Base-by-base conservation (phyloP, 2,113 vertebrate genomes). In the Garra rufa region DNA sequence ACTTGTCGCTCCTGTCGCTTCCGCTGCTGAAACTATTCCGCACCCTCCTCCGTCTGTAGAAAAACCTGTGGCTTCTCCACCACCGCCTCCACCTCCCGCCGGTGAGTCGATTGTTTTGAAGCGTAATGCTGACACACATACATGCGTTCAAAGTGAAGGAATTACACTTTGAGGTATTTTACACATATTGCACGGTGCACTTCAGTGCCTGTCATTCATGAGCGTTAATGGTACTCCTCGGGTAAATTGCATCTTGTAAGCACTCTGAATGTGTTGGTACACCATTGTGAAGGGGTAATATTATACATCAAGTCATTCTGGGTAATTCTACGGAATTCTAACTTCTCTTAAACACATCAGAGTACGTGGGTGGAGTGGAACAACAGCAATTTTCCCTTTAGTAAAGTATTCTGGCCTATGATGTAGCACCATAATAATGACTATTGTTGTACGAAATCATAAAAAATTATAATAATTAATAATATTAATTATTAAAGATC, bases 1-100 rank as follows among this genome's bases (percentile, higher is more conserved):
- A 89, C 88, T 88, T 83, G 71, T 89, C 90, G 61, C 89, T 88
- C 88, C 89, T 92, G 86, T 89, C 85, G 90, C 91, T 91, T 88
- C 86, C 73, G 57, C 67, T 70, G 82, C 86, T 30, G 87, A 89
- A 63, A 84, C 91, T 83, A 81, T 80, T 50, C 46, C 85, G 24
- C 76, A 44, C n/a, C 55, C 82, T 76, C 70, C 63, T 59, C 19
- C 24, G 43, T 30, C 24, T 48, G 52, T 63, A 83, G 26, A 81
- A 6, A 61, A 83, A 73, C 65, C 19, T 41, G 70, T 67, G 26
- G 77, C 61, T 67, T 80, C 83, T 6, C 34, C 67, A 43, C 30
- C 69, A 11, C 43, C 73, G 48, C 86, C 89, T 63, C 82, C 91
- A 67, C 61, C 85, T 83, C 87, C 87, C 63, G 46, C 84, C 17